Evolutionary conservation across 2,888 invertebrate genomes (phyloP).

Genomic region (Nyleta sp.): DNA sequence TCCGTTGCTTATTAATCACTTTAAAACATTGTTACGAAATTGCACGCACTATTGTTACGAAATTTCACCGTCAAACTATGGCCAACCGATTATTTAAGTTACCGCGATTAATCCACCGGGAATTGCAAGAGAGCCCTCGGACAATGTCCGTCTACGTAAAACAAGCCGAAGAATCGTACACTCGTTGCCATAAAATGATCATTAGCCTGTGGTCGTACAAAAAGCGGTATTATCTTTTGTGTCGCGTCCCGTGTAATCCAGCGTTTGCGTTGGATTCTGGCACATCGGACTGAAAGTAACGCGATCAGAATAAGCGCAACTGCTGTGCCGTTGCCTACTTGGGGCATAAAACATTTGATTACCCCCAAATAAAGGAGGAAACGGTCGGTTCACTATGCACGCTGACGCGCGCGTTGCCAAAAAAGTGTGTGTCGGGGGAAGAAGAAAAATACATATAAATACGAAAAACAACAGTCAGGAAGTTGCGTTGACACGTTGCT

Average conservation of each 20-base stretch:
- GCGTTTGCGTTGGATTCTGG: conserved; percentile 51
- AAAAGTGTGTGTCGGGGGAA: conserved; percentile 34
- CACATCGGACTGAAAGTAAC: conserved; percentile 49
- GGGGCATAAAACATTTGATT: conserved; percentile 60
- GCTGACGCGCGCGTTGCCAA: conserved; percentile 22
- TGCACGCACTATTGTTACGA: too few relatives aligned
- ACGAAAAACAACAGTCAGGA: conserved; percentile 14
- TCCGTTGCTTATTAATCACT: too few relatives aligned
- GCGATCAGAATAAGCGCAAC: conserved; percentile 51
- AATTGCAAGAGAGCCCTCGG: conserved; percentile 7
- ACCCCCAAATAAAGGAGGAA: conserved; percentile 53
- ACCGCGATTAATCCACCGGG: conserved; percentile 1
- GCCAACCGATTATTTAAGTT: too few relatives aligned
- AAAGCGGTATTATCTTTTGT: conserved; percentile 52
- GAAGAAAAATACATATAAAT: conserved; percentile 18
- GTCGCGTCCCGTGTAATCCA: conserved; percentile 32
- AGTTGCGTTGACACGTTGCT: conserved; percentile 22
- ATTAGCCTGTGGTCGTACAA: conserved; percentile 33
- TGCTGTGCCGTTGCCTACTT: conserved; percentile 39
- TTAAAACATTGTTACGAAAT: too few relatives aligned
- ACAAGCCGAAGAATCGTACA: conserved; percentile 26
- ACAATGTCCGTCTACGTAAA: conserved; percentile 13
- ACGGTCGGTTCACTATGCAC: conserved; percentile 16
- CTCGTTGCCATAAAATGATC: conserved; percentile 41
- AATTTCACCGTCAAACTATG: too few relatives aligned